Evolutionary conservation across 2,888 invertebrate species (phyloP).

Genomic region (Lymantria dispar): DNA sequence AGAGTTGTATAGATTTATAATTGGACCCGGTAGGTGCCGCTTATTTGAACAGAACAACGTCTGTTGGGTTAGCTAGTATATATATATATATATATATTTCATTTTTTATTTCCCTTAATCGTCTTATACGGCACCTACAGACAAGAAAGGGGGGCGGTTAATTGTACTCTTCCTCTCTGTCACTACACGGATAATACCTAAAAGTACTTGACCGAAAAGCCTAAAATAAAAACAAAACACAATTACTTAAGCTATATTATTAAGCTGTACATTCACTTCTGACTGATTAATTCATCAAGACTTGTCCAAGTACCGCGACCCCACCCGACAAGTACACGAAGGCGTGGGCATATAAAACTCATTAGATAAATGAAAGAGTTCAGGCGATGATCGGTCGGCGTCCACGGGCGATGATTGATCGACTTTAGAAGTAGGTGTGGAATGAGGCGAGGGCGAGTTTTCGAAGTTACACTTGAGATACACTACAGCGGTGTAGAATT

Average conservation of each 20-base stretch:
- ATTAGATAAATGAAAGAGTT: slow-evolving; percentile 81
- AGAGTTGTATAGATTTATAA: too few species aligned
- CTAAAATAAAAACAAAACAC: too few species aligned
- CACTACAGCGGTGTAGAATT: slow-evolving; percentile 55
- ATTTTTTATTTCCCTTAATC: too few species aligned
- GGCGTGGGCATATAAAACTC: slow-evolving; percentile 41
- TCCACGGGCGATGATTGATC: slow-evolving; percentile 36
- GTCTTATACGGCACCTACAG: too few species aligned
- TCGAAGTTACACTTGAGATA: slow-evolving; percentile 40
- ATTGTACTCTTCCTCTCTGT: too few species aligned
- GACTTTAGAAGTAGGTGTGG: slow-evolving; percentile 27
- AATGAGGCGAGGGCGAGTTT: slow-evolving; percentile 16
- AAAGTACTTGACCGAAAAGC: too few species aligned
- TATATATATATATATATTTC: too few species aligned
- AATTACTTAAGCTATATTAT: neutral
- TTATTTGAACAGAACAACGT: too few species aligned
- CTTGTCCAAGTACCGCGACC: slow-evolving; percentile 50
- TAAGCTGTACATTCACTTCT: slow-evolving; percentile 27
- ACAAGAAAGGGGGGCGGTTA: too few species aligned
- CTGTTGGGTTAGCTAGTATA: too few species aligned
- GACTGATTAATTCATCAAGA: slow-evolving; percentile 64
- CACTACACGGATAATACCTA: too few species aligned
- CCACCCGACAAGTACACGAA: slow-evolving; percentile 47
- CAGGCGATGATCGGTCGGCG: slow-evolving; percentile 51
- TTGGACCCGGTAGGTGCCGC: too few species aligned